Evolutionary conservation across 2,113 vertebrate species (phyloP), one percentile per base, ranked within the genome.

Genomic region (Siphamia tubifer): DNA sequence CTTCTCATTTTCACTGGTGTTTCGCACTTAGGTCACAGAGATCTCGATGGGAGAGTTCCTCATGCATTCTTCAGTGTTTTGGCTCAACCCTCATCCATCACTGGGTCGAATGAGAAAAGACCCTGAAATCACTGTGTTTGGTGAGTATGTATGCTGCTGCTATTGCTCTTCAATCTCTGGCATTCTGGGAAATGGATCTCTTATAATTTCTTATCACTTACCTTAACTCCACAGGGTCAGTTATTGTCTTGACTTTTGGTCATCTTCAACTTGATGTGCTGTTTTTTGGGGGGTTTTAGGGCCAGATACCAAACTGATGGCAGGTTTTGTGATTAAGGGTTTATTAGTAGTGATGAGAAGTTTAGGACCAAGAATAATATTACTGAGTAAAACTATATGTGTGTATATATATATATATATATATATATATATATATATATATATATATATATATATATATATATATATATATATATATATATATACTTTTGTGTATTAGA

Each of bases 31-130:
- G 98, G 96, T 99, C 60, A 95, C 95, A 3, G 98, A 99, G 81
- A 95, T 99, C 75, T 98, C 97, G 9, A 99, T 99, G 97, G 97
- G 96, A 74, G 97, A 99, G 79, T 96, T 99, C 70, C 94, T 99
- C 87, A 93, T 96, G 92, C 95, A 99, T 58, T 95, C 95, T 10
- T 89, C 95, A 0, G 96, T 95, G n/a, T 92, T 93, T 64, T 99
- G 98, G 97, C 84, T 99, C 74, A 99, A 99, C 80, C 96, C 96
- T 2, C 95, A 96, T 66, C 92, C 93, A 0, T 97, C 95, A 0
- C 67, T 99, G 45, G 94, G 95, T 62, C 96, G 97, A 86, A 92
- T 95, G 92, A 97, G 96, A 69, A 98, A 96, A 90, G 95, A 98
- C 43, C 94, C 98, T 0, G 96, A 98, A 52, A 92, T 98, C 72